Evolutionary conservation across 2,113 vertebrate species (phyloP).

Genomic region (Toxotes chatareus): DNA sequence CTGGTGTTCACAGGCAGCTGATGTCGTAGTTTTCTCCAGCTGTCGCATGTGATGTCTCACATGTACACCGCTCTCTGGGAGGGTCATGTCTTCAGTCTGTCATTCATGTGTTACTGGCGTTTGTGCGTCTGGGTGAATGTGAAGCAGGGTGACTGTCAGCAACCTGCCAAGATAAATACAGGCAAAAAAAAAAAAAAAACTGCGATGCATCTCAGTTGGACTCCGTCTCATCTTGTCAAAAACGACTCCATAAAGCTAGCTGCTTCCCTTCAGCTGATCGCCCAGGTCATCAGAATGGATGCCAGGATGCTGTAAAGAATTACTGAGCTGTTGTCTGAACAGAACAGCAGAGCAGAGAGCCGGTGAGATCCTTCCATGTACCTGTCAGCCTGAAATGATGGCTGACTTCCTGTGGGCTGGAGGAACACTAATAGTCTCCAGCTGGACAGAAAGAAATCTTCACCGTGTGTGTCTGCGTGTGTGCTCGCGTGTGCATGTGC

Average conservation of each 20-base stretch:
- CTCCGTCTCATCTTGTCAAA: slow-evolving; percentile 38
- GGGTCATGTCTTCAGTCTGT: neutral
- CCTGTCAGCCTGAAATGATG: slow-evolving; percentile 94
- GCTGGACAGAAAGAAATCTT: slow-evolving; percentile 82
- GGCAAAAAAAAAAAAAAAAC: neutral
- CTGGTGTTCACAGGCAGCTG: neutral
- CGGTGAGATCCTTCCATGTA: slow-evolving; percentile 89
- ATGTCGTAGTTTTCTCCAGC: neutral
- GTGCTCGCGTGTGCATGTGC: slow-evolving; percentile 27
- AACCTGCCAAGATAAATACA: slow-evolving; percentile 21
- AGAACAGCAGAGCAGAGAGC: slow-evolving; percentile 75
- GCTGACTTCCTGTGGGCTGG: slow-evolving; percentile 93
- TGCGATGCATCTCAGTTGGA: slow-evolving; percentile 35
- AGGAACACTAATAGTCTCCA: slow-evolving; percentile 90
- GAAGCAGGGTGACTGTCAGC: slow-evolving; percentile 19
- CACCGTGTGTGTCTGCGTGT: slow-evolving; percentile 39
- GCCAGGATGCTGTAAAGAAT: slow-evolving; percentile 82
- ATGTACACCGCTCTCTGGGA: neutral
- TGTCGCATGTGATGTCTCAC: neutral
- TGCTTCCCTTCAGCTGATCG: slow-evolving; percentile 53
- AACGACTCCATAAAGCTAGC: slow-evolving; percentile 34
- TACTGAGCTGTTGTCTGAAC: slow-evolving; percentile 76
- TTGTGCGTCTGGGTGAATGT: neutral
- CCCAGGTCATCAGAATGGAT: slow-evolving; percentile 48
- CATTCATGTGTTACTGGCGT: slow-evolving; percentile 28